Evolutionary conservation across 2,797 vertebrate species (phyloP), one percentile per base, ranked within the genome.

Genomic region (Acrocephalus scirpaceus): DNA sequence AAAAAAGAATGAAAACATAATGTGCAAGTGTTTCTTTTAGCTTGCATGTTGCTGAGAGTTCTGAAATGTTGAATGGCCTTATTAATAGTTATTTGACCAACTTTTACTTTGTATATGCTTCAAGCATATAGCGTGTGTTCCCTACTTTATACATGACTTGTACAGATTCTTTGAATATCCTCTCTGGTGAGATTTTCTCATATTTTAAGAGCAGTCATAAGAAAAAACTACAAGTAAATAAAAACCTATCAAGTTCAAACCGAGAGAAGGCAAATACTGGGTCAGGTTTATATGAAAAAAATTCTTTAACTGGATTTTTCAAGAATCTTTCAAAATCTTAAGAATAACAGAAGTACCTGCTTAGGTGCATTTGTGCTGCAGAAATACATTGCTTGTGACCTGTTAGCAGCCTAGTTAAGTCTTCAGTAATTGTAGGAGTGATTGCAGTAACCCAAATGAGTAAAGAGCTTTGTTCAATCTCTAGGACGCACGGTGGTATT

Each of bases 401-500:
- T 10, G 11, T 40, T 56, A 69, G 26, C 50, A 61, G 30, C 36
- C 16, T 36, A 10, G 21, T 56, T 73, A 79, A 76, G 36, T 27
- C 22, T 84, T 86, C 40, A 81, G 16, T 45, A 73, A 23, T 56
- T 79, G 34, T 47, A 60, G 15, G 27, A 67, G 27, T 94, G 70
- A 38, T 30, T 88, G 51, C 44, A 58, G 5, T 95, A 81, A 66
- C 16, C 7, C 40, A 36, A 36, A 25, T 32, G 1, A 77, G 27
- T 91, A 50, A 85, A 83, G 61, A 80, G 21, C 66, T 97, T n/a
- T 95, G 76, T 93, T 97, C 64, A 11, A 8, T 89, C 67, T 40
- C 56, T 88, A 99, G 99, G 99, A n/a, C 98, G 97, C 86, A 99
- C 98, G 0, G 82, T 99, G 54, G 91, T 99, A 62, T 99, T 99